Evolutionary conservation across 2,797 vertebrate species (phyloP), one percentile per base, ranked within the genome.

Genomic region (Ptychadena robeensis): DNA sequence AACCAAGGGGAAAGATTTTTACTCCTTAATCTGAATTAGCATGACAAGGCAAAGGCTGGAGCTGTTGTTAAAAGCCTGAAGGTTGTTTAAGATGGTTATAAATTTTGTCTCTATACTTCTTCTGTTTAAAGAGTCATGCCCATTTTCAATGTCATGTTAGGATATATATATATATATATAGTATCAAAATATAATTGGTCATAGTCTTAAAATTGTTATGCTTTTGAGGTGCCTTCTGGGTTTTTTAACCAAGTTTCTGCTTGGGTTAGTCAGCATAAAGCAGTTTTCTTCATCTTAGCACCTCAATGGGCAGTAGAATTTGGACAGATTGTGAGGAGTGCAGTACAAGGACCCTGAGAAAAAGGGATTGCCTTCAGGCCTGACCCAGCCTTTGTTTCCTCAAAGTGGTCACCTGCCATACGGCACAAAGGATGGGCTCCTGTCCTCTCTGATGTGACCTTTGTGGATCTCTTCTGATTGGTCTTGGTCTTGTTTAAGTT

Each of bases 261-360:
- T 88, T 92, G 93, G 92, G 91, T 92, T 93, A 92, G 91, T 93
- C 85, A 78, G 87, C 91, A 94, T 93, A 93, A 93, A 94, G 92
- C 91, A 92, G 89, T 92, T 94, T 92, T 93, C 90, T 92, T 89
- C 92, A 91, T 90, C 89, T 88, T 75, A 85, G 85, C 83, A 82
- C 86, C 85, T 93, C 90, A 94, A 93, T 93, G 90, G 91, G 82
- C 86, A 93, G 90, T 93, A 91, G 90, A 91, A 93, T 93, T 93
- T 92, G 92, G 92, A 94, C 93, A 94, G 93, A 94, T 94, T 94
- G 94, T 87, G 88, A 91, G 87, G 91, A 93, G 91, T 91, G 91
- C 87, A 91, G 92, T 92, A 93, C 93, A 94, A 82, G 92, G 91
- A 53, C 89, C 89, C 85, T 91, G 91, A 92, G 92, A 93, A 94